Conservation (phyloP, 2,888 invertebrate genomes). For the Lasioglossum pauxillum region DNA sequence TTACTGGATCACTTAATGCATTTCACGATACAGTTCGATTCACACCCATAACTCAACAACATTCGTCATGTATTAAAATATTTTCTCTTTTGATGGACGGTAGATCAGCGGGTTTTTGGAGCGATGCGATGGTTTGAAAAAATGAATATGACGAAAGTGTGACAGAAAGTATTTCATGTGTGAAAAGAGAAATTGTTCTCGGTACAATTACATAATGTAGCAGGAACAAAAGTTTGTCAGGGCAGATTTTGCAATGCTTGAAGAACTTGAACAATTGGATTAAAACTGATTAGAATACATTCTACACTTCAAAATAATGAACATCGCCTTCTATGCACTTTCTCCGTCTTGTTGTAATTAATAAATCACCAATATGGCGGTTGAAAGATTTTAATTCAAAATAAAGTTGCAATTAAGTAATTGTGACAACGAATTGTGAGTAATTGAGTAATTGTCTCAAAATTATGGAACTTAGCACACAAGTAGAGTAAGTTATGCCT, state of each 20-base stretch:
- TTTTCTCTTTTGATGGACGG: constrained; percentile 4
- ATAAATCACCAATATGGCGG: no score
- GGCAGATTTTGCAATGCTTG: not conserved
- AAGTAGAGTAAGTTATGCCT: no score
- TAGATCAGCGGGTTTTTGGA: not conserved
- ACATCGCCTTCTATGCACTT: no score
- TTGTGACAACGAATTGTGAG: no score
- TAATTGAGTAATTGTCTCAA: no score
- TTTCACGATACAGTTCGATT: constrained; percentile 2
- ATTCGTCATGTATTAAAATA: not conserved
- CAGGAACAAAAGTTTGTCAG: not conserved
- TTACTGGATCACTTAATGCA: not conserved
- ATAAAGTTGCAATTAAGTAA: no score
- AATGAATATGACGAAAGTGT: not conserved
- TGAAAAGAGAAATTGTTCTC: constrained; percentile 18
- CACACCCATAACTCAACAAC: not conserved
- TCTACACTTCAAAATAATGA: no score
- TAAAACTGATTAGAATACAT: not conserved
- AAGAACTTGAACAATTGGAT: not conserved
- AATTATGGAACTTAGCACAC: no score
- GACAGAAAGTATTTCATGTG: constrained; percentile 6
- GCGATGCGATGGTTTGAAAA: not conserved
- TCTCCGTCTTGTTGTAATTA: no score
- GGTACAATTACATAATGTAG: not conserved
- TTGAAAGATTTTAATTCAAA: no score